These are phyloP conservation scores for Stenurella melanura DNA, from an alignment of 2,888 invertebrate species.

Conservation along the genomic window DNA sequence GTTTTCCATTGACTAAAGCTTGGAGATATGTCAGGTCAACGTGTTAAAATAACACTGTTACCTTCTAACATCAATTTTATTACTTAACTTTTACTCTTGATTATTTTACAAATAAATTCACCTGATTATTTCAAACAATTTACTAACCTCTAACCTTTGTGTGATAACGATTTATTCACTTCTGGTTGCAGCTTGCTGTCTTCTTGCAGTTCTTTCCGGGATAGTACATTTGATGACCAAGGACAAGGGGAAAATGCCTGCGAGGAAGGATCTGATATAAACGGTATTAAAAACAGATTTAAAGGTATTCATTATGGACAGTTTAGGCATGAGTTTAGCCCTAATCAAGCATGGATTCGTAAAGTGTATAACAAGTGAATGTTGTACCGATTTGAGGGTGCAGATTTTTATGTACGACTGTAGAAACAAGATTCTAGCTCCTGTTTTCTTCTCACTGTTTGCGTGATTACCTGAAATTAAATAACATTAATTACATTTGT, in stretches of 20 bases:
- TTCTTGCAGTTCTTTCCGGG: conserved; percentile 90
- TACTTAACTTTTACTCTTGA: not conserved
- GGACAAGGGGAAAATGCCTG: conserved; percentile 75
- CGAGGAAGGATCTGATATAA: conserved; percentile 76
- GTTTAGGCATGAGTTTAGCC: conserved; percentile 43
- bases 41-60: too few species aligned
- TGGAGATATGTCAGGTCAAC: too few species aligned
- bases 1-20: too few species aligned
- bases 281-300: conserved; percentile 72
- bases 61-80: not conserved
- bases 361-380: not conserved
- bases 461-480: too few species aligned
- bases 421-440: not conserved
- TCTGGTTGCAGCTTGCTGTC: conserved; percentile 81
- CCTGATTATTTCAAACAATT: conserved; percentile 5
- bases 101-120: not conserved
- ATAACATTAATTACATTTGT: not conserved
- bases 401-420: not conserved
- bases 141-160: conserved; percentile 35
- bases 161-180: conserved; percentile 47
- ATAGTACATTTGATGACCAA: conserved; percentile 85
- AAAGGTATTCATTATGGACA: conserved; percentile 66
- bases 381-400: not conserved
- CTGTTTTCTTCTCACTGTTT: not conserved
- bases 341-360: conserved; percentile 56